These are phyloP conservation scores for Pantherophis vulpinus DNA, from an alignment of 2,797 vertebrate species.

Conservation along the genomic window DNA sequence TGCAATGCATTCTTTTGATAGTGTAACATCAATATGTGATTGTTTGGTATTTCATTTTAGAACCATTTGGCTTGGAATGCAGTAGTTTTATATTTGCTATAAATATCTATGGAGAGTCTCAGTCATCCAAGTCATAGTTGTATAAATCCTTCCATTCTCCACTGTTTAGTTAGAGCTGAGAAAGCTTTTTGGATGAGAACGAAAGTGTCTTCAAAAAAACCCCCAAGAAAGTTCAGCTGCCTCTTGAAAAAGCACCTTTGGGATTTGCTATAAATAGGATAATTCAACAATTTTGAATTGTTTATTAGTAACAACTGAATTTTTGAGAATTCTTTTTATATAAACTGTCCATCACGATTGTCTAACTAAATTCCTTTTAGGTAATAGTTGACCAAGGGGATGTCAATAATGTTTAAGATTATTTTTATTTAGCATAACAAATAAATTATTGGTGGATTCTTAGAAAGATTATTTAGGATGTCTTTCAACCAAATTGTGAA, in stretches of 20 bases:
- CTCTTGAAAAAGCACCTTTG: not conserved
- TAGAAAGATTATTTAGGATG: conserved; percentile 51
- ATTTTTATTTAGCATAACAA: conserved; percentile 56
- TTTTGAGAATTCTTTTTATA: conserved; percentile 23
- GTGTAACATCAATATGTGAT: not conserved
- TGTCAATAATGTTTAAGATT: conserved; percentile 47
- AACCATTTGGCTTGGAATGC: not conserved
- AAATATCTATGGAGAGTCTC: conserved; percentile 54
- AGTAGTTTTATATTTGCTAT: conserved; percentile 47
- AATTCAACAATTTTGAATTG: not conserved
- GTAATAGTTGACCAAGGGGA: not conserved
- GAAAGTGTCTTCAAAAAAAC: not conserved
- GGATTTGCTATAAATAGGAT: conserved; percentile 73
- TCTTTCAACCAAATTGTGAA: conserved; percentile 20
- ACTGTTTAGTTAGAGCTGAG: not conserved
- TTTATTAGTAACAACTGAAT: not conserved
- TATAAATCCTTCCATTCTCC: not conserved
- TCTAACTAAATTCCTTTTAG: not conserved
- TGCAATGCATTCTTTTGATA: not conserved
- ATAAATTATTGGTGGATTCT: conserved; percentile 59
- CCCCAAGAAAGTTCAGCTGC: not conserved
- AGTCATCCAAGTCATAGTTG: not conserved
- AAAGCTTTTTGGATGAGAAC: too few species aligned
- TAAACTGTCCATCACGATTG: not conserved
- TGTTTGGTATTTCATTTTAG: not conserved